These are phyloP conservation scores for Callitettix versicolor DNA, from an alignment of 1,140 invertebrate species.

Conservation along the genomic window DNA sequence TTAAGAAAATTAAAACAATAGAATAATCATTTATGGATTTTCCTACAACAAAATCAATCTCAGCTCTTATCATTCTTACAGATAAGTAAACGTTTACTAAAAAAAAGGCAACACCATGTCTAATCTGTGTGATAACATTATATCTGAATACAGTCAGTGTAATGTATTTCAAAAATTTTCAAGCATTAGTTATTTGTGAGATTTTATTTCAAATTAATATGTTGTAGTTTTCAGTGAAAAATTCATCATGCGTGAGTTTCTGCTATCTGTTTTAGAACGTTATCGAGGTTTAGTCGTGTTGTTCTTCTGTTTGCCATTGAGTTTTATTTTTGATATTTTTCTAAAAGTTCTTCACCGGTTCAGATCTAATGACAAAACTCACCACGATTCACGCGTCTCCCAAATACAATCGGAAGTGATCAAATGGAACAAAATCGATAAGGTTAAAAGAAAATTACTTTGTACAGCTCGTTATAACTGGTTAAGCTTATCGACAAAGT, in stretches of 20 bases:
- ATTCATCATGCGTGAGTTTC: neutral
- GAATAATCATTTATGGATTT: no score
- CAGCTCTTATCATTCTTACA: no score
- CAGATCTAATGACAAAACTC: neutral
- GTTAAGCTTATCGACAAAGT: slow-evolving; percentile 53
- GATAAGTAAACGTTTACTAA: no score
- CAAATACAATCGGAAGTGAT: slow-evolving; percentile 17
- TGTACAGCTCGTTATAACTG: slow-evolving; percentile 56
- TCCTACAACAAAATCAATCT: no score
- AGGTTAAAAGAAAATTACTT: slow-evolving; percentile 39
- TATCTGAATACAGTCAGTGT: no score
- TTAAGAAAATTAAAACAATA: no score
- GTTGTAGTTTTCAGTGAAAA: no score
- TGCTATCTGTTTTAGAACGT: neutral
- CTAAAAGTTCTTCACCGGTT: slow-evolving; percentile 37
- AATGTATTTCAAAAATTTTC: no score
- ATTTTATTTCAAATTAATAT: no score
- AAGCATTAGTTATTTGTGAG: no score
- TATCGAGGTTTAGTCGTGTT: slow-evolving; percentile 46
- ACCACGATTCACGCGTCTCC: neutral
- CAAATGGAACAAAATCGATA: slow-evolving; percentile 44
- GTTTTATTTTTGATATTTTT: slow-evolving; percentile 47
- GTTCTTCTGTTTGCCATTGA: slow-evolving; percentile 52
- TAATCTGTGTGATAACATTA: no score
- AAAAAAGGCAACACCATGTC: no score